Percentiles rank a stretch among this genome's conserved stretches.
These are phyloP conservation scores for Drosophila quadrilineata DNA, from an alignment of 1,140 invertebrate species.

Conservation along the genomic window DNA sequence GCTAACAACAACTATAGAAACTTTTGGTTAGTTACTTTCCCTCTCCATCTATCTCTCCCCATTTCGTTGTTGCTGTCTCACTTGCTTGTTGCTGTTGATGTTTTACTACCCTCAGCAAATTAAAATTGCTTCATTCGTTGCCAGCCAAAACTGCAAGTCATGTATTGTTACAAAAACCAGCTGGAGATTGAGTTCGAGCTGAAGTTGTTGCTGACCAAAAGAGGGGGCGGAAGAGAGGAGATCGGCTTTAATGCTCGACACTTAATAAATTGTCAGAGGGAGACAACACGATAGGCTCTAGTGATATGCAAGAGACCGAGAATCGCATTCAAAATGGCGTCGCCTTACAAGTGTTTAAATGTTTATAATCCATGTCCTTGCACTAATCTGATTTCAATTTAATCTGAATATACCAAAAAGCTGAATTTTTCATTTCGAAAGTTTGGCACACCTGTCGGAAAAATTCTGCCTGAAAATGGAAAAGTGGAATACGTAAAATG, in stretches of 20 bases:
- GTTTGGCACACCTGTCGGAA: slow-evolving; percentile 45
- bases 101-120: slow-evolving; percentile 72
- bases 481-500: too few relatives aligned
- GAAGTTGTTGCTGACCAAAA: too few relatives aligned
- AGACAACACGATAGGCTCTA: slow-evolving; percentile 54
- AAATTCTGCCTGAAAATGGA: slow-evolving; percentile 32
- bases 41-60: too few relatives aligned
- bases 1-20: slow-evolving; percentile 22
- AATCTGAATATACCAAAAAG: not conserved
- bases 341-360: slow-evolving; percentile 4
- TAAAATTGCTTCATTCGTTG: slow-evolving; percentile 76
- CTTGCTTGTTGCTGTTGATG: slow-evolving; percentile 62
- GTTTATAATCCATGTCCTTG: not conserved
- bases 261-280: slow-evolving; percentile 69
- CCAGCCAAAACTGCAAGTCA: slow-evolving; percentile 57
- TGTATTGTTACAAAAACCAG: slow-evolving; percentile 53
- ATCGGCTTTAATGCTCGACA: slow-evolving; percentile 57
- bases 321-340: slow-evolving; percentile 7
- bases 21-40: slow-evolving; percentile 35
- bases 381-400: slow-evolving; percentile 31
- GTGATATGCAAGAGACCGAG: slow-evolving; percentile 43
- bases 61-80: slow-evolving; percentile 13
- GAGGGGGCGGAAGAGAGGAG: slow-evolving; percentile 6
- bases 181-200: too few relatives aligned
- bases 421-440: slow-evolving; percentile 71